A percentile compares a stretch with the other conserved stretches of the same genome.
Conservation (phyloP, 2,888 invertebrate genomes). For the Euproctis similis region DNA sequence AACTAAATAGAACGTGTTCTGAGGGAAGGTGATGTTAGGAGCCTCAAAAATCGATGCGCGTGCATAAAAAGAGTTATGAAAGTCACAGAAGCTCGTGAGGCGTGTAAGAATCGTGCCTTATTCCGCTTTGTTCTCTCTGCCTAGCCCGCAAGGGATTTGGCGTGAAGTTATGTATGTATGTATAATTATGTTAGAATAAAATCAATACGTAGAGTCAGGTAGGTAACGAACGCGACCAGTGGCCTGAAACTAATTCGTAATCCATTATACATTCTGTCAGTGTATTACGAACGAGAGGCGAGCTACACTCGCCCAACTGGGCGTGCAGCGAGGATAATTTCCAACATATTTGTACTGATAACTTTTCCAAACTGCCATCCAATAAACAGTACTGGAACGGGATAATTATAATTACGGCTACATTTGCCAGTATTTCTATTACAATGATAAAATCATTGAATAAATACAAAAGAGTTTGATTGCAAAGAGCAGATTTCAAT, state of each 20-base stretch:
- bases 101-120: too few relatives aligned
- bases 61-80: too few relatives aligned
- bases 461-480: constrained; percentile 66
- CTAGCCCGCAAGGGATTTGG: too few relatives aligned
- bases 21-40: too few relatives aligned
- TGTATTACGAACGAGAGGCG: constrained; percentile 50
- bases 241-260: constrained; percentile 32
- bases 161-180: too few relatives aligned
- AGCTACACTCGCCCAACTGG: constrained; percentile 25
- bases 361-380: constrained; percentile 54
- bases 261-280: constrained; percentile 53
- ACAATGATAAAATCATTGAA: constrained; percentile 62
- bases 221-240: constrained; percentile 25
- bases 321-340: constrained; percentile 46
- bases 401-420: too few relatives aligned
- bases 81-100: too few relatives aligned
- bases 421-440: too few relatives aligned
- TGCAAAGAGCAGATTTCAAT: too few relatives aligned
- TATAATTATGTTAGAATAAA: constrained; percentile 1
- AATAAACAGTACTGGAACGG: constrained; percentile 46
- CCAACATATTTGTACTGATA: constrained; percentile 57
- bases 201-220: constrained; percentile 12
- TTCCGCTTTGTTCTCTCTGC: too few relatives aligned
- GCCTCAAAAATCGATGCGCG: too few relatives aligned
- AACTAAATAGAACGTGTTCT: too few relatives aligned